Evolutionary conservation across 1,140 invertebrate genomes (phyloP).

Genomic region (Cataglyphis hispanica): DNA sequence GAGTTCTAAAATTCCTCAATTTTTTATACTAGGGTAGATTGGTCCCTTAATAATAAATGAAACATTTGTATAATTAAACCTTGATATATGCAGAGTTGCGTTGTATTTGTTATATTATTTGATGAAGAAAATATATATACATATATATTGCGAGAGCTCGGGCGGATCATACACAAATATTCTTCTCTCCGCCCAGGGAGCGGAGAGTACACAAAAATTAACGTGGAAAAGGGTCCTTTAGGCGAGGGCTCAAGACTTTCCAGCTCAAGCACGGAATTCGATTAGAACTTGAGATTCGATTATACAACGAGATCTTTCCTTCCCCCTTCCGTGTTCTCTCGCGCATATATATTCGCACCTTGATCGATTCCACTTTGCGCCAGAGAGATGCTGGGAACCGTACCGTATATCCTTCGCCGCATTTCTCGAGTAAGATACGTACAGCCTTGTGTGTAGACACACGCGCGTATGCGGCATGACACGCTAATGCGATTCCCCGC

Average conservation of each 20-base stretch:
- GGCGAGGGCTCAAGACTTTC: neutral
- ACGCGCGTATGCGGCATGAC: conserved; percentile 37
- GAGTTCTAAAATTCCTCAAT: too few relatives aligned
- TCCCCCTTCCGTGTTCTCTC: neutral
- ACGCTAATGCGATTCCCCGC: conserved; percentile 64
- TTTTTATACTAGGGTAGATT: too few relatives aligned
- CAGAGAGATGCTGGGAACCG: conserved; percentile 18
- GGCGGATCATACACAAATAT: neutral
- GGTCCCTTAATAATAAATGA: too few relatives aligned
- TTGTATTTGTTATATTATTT: conserved; percentile 12
- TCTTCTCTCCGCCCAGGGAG: neutral
- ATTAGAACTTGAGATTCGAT: conserved; percentile 61
- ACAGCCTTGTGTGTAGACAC: neutral
- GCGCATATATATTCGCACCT: conserved; percentile 17
- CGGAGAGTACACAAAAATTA: conserved; percentile 51
- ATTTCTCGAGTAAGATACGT: conserved; percentile 50
- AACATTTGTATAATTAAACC: too few relatives aligned
- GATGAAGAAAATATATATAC: neutral
- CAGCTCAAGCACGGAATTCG: conserved; percentile 28
- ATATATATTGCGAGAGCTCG: neutral
- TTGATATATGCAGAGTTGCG: neutral
- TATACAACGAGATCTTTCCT: conserved; percentile 41
- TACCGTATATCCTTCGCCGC: neutral
- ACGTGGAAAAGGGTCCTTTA: conserved; percentile 22
- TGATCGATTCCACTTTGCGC: conserved; percentile 48